Conservation (phyloP, 2,113 vertebrate species). For the Arizona elegans region DNA sequence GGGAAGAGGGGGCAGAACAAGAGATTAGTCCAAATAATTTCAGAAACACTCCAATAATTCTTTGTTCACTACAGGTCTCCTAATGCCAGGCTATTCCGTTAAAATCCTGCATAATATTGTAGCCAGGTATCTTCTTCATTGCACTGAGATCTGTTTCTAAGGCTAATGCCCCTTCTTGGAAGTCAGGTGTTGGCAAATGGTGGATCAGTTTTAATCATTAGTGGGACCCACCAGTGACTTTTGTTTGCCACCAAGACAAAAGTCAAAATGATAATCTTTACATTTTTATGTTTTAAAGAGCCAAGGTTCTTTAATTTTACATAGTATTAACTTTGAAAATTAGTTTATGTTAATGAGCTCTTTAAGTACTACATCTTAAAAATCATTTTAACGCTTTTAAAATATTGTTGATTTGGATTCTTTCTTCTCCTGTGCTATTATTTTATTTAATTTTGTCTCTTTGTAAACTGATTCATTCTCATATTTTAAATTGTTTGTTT, state of each 20-base stretch:
- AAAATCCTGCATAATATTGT: background rate
- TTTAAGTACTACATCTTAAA: background rate
- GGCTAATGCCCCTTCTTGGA: background rate
- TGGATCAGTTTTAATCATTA: background rate
- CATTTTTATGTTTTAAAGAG: background rate
- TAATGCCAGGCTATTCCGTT: background rate
- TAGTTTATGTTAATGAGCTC: background rate
- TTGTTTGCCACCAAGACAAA: background rate
- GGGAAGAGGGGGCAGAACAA: background rate
- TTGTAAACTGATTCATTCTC: background rate
- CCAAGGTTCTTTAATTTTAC: background rate
- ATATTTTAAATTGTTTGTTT: background rate
- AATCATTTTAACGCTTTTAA: background rate
- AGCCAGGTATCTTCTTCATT: background rate
- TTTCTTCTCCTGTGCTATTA: background rate
- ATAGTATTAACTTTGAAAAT: background rate
- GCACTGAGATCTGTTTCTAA: background rate
- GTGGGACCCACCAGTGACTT: background rate
- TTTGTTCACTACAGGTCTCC: background rate
- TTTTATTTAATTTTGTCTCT: background rate
- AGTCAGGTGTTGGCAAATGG: background rate
- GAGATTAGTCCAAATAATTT: background rate
- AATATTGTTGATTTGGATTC: background rate
- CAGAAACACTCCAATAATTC: background rate
- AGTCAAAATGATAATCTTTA: background rate